These are phyloP conservation scores for Heliconius congener DNA, from an alignment of 1,140 invertebrate species.

Conservation along the genomic window DNA sequence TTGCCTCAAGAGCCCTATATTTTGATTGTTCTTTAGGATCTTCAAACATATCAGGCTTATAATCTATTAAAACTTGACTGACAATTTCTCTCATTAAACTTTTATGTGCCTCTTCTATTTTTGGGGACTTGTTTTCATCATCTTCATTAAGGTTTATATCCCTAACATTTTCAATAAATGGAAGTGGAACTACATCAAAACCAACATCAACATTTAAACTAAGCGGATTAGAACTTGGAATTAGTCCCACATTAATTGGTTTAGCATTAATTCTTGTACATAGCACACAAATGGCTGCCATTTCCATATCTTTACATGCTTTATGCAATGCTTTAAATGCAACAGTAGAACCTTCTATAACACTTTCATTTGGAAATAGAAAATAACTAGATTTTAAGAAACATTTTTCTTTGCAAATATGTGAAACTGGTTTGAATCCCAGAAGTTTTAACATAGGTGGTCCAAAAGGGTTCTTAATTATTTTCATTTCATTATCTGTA, in stretches of 20 bases:
- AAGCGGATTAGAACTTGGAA: constrained; percentile 57
- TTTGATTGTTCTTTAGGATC: constrained; percentile 65
- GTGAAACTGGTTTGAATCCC: constrained; percentile 66
- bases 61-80: constrained; percentile 58
- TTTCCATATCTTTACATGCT: constrained; percentile 61
- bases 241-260: constrained; percentile 64
- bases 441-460: constrained; percentile 68
- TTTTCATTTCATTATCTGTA: constrained; percentile 64
- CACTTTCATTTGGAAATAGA: constrained; percentile 69
- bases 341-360: constrained; percentile 68
- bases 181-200: constrained; percentile 71
- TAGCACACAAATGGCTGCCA: constrained; percentile 67
- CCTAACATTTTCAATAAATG: constrained; percentile 70
- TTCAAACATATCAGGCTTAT: constrained; percentile 69
- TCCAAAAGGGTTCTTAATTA: constrained; percentile 69
- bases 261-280: constrained; percentile 65
- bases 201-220: constrained; percentile 63
- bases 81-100: constrained; percentile 62
- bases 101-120: constrained; percentile 51
- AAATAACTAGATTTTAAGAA: constrained; percentile 67
- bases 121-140: constrained; percentile 47
- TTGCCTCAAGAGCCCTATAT: constrained; percentile 65
- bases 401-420: constrained; percentile 73
- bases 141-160: constrained; percentile 52
- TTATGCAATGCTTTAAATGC: constrained; percentile 70